Conservation (phyloP, 2,797 vertebrate genomes). For the Hyperoplus immaculatus region DNA sequence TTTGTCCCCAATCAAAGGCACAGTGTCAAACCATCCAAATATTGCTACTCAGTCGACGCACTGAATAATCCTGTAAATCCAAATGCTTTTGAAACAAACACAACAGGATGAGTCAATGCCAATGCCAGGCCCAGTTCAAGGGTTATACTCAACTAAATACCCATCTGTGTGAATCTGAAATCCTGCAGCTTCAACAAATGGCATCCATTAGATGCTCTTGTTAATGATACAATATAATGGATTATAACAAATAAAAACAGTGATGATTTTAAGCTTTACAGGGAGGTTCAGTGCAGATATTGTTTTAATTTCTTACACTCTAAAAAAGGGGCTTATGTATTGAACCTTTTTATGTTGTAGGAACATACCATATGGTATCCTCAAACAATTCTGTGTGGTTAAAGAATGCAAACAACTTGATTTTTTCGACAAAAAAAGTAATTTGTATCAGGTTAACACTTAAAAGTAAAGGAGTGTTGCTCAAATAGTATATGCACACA, state of each 20-base stretch:
- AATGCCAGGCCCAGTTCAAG: conserved; percentile 74
- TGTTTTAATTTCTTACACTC: not conserved
- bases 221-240: conserved; percentile 60
- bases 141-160: conserved; percentile 82
- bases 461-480: no score
- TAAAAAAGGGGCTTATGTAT: not conserved
- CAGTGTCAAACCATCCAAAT: conserved; percentile 76
- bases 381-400: not conserved
- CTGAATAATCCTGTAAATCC: conserved; percentile 84
- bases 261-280: conserved; percentile 13
- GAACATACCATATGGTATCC: not conserved
- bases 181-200: conserved; percentile 70
- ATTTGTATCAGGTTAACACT: no score
- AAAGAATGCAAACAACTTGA: no score
- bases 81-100: conserved; percentile 80
- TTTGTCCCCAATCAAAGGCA: conserved; percentile 69
- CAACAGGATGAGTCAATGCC: conserved; percentile 72
- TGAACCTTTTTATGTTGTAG: not conserved
- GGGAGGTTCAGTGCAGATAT: not conserved
- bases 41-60: conserved; percentile 74
- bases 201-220: conserved; percentile 61
- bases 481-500: no score
- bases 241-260: conserved; percentile 37
- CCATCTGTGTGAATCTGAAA: conserved; percentile 83
- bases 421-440: no score